phyloP scores from a whole-genome alignment of 2,113 vertebrate species.

The Dasyprocta punctata region DNA sequence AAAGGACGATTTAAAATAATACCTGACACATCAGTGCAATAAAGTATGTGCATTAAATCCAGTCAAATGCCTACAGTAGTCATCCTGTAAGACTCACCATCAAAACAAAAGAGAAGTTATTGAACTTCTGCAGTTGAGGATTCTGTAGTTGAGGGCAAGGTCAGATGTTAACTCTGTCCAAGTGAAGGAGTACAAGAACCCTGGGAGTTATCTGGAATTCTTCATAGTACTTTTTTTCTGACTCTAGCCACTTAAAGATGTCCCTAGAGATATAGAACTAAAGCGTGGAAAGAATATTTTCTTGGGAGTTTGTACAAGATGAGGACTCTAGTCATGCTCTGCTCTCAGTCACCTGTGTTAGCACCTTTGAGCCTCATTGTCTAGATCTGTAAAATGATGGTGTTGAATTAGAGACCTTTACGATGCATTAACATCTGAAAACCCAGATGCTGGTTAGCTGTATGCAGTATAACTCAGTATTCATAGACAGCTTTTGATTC shows the following conservation, averaged over 20 bases:
- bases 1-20: neutral
- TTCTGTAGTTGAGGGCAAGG: conserved; percentile 15
- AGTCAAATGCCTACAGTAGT: neutral
- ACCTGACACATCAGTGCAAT: neutral
- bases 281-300: neutral
- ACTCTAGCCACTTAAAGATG: neutral
- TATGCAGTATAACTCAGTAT: neutral
- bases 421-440: conserved; percentile 9
- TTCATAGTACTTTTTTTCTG: neutral
- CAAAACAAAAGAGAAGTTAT: neutral
- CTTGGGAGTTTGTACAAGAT: neutral
- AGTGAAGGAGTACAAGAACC: neutral
- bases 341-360: neutral
- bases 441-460: neutral
- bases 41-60: conserved; percentile 16
- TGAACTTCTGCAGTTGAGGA: neutral
- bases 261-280: conserved; percentile 1
- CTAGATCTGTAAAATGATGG: neutral
- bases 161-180: conserved; percentile 22
- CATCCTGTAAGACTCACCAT: neutral
- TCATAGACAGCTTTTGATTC: neutral
- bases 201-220: neutral
- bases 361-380: neutral
- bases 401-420: neutral
- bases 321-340: neutral